A percentile compares a stretch with the other conserved stretches of the same genome.
Evolutionary conservation across 2,797 vertebrate genomes (phyloP).

Genomic region (Spinibarbus caldwelli): DNA sequence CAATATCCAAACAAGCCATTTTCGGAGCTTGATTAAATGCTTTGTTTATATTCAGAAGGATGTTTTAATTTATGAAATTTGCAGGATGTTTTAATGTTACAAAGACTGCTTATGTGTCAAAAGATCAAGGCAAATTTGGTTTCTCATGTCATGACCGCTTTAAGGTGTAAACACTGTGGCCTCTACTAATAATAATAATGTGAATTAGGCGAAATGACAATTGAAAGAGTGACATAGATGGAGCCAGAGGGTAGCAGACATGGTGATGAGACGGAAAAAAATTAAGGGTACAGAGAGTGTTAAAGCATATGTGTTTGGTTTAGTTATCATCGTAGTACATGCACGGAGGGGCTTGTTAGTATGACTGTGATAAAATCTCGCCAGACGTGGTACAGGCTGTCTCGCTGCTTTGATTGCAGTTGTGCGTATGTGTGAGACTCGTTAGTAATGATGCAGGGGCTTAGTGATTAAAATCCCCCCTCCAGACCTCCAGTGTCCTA

Average conservation of each 20-base stretch:
- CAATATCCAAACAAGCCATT: neutral
- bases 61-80: neutral
- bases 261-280: neutral
- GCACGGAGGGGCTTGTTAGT: neutral
- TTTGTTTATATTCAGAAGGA: neutral
- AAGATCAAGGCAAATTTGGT: neutral
- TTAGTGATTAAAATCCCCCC: constrained; percentile 76
- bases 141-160: neutral
- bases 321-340: neutral
- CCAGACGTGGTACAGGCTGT: neutral
- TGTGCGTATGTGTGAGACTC: constrained; percentile 55
- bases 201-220: constrained; percentile 36
- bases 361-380: constrained; percentile 14
- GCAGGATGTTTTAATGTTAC: neutral
- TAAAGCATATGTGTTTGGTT: neutral
- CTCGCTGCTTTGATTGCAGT: constrained; percentile 16
- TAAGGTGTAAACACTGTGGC: neutral
- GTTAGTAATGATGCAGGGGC: constrained; percentile 75
- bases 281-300: neutral
- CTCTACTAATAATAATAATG: constrained; percentile 60
- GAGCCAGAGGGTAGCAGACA: neutral
- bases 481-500: constrained; percentile 63
- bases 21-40: neutral
- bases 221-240: neutral
- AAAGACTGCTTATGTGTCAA: neutral